Percentiles rank a stretch among this genome's conserved stretches.
phyloP scores from a whole-genome alignment of 2,888 invertebrate genomes.

The Podabrus alpinus region DNA sequence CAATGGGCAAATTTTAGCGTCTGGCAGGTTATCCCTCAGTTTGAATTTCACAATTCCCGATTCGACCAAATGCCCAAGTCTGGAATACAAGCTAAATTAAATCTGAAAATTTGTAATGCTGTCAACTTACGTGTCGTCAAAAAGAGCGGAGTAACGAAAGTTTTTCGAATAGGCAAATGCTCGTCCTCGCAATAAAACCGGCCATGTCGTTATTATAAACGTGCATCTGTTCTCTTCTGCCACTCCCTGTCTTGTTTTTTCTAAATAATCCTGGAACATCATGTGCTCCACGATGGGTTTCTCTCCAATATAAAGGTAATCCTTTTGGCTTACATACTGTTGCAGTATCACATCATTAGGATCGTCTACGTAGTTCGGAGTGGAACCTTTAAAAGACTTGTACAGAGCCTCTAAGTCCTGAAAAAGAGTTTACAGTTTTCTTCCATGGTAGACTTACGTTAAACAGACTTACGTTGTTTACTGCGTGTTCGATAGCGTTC shows the following conservation, averaged over 20 bases:
- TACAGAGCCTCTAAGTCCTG: background rate
- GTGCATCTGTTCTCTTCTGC: slow-evolving; percentile 68
- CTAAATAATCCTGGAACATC: slow-evolving; percentile 67
- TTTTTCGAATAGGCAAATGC: slow-evolving; percentile 70
- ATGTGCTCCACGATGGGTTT: slow-evolving; percentile 66
- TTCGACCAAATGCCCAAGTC: slow-evolving; percentile 67
- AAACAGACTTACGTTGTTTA: slow-evolving; percentile 58
- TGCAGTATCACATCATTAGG: slow-evolving; percentile 47
- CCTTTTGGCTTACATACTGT: slow-evolving; percentile 52
- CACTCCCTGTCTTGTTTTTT: slow-evolving; percentile 58
- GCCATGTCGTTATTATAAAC: slow-evolving; percentile 69
- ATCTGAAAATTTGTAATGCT: background rate
- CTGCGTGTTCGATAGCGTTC: slow-evolving; percentile 69
- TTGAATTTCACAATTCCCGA: slow-evolving; percentile 71
- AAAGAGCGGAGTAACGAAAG: slow-evolving; percentile 60
- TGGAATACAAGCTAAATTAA: slow-evolving; percentile 46
- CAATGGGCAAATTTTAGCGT: slow-evolving; percentile 74
- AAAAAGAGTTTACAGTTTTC: background rate
- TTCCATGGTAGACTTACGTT: too few species aligned
- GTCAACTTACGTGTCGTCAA: slow-evolving; percentile 67
- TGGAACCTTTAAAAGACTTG: slow-evolving; percentile 9
- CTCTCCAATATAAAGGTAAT: slow-evolving; percentile 65
- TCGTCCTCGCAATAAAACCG: slow-evolving; percentile 65
- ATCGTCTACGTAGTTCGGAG: slow-evolving; percentile 44
- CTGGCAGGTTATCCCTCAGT: slow-evolving; percentile 64